Base-by-base conservation (phyloP, 2,113 vertebrate species). In the Leptobrachium ailaonicum region DNA sequence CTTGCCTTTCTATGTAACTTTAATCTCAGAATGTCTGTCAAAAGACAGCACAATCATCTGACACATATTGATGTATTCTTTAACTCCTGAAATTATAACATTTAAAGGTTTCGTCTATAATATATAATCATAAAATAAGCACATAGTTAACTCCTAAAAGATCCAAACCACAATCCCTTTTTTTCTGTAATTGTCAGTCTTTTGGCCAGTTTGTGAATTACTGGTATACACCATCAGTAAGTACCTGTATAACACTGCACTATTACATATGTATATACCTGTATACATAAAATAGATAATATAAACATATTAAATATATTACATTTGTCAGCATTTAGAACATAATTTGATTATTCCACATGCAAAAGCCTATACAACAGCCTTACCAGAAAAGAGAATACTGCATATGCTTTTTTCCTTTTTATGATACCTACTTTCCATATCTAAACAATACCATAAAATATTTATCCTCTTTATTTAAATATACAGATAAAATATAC, bases 241-340 rank as follows among this genome's bases (percentile, higher is more conserved):
- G 71, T 74, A 80, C 71, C 78, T 74, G 63, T 20, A 80, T 80
- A 74, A 80, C 73, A 80, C 78, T 80, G 78, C 67, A 47, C 13
- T 80, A 47, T 63, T 50, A 80, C 63, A 80, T 80, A 54, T 58
- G 73, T 67, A 62, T 20, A 62, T 44, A 73, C 54, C 42, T 66
- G 73, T 73, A 67, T 74, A 80, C 78, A 80, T 73, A 50, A 53
- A 44, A 41, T 66, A 73, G 60, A 74, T 50, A 68, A 54, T 14
- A 71, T 72, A 58, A 80, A 67, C 42, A 80, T 74, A 68, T 9
- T 47, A 41, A 80, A 80, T 80, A 80, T 80, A 80, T 80, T 80
- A 74, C 71, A 74, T 80, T 80, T 80, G 44, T 80, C 41, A 58
- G 32, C 32, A 71, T 40, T 44, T 45, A 73, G 12, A 32, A 43